Evolutionary conservation across 64 coral and sea anemone species (phyloP).

Genomic region (Stichodactyla helianthus): DNA sequence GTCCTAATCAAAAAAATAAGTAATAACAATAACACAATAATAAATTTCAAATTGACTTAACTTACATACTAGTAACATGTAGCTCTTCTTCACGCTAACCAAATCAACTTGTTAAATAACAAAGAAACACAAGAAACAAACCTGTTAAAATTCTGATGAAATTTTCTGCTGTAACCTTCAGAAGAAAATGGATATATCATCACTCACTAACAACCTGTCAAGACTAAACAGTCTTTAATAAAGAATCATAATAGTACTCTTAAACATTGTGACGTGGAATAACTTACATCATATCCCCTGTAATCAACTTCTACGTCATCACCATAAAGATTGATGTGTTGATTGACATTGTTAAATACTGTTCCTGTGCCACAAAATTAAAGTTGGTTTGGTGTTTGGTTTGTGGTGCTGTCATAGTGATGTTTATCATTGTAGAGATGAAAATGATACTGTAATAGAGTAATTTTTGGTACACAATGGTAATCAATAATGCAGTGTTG

Average conservation of each 20-base stretch:
- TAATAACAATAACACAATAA: too few relatives aligned
- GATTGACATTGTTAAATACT: constrained; percentile 92
- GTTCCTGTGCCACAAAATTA: constrained; percentile 42
- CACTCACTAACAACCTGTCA: neutral
- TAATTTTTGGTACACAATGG: too few relatives aligned
- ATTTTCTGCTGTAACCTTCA: constrained; percentile 91
- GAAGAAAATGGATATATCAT: neutral
- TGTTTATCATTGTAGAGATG: too few relatives aligned
- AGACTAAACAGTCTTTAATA: neutral
- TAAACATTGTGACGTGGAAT: neutral
- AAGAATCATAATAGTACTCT: neutral
- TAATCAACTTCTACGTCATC: constrained; percentile 99
- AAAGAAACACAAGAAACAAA: constrained; percentile 13
- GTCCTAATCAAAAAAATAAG: constrained; percentile 36
- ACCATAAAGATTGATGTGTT: constrained; percentile 96
- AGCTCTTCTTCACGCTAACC: neutral
- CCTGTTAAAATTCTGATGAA: constrained; percentile 94
- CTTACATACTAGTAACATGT: too few relatives aligned
- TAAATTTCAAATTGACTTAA: too few relatives aligned
- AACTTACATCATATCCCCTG: constrained; percentile 84
- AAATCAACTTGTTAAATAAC: neutral
- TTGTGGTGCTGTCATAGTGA: too few relatives aligned
- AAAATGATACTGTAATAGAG: too few relatives aligned
- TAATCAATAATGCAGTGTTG: too few relatives aligned
- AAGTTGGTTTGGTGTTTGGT: too few relatives aligned